Evolutionary conservation across 2,888 invertebrate genomes (phyloP).

Genomic region (Drosophila falleni): DNA sequence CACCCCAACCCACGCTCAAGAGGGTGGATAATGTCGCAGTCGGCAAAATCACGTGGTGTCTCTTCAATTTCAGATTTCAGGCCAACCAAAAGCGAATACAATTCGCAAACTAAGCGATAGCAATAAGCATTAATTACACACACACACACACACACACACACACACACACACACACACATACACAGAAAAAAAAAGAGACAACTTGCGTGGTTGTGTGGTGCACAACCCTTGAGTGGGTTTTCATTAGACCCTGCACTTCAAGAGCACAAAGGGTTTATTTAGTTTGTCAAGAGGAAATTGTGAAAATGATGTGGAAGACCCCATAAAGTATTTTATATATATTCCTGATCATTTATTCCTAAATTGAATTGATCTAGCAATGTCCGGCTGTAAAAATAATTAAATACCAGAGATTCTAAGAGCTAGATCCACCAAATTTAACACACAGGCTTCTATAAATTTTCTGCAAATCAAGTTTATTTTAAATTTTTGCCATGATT

Average conservation of each 20-base stretch:
- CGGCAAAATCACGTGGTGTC: constrained; percentile 32
- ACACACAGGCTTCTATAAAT: too few species aligned
- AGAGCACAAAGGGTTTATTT: background rate
- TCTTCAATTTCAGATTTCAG: constrained; percentile 38
- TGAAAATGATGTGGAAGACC: background rate
- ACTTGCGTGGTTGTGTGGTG: constrained; percentile 2
- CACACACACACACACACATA: background rate
- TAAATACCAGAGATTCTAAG: too few species aligned
- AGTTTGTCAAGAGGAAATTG: background rate
- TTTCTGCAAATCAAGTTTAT: too few species aligned
- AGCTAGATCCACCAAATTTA: too few species aligned
- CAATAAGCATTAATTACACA: constrained; percentile 62
- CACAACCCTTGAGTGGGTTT: constrained; percentile 28
- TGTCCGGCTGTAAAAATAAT: too few species aligned
- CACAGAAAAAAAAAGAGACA: background rate
- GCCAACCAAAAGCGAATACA: constrained; percentile 45
- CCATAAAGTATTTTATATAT: too few species aligned
- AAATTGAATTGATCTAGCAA: too few species aligned
- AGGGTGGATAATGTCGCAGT: constrained; percentile 7
- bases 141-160: constrained; percentile 14
- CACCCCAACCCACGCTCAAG: constrained; percentile 2
- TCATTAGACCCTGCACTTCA: background rate
- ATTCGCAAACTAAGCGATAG: constrained; percentile 49
- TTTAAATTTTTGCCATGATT: too few species aligned
- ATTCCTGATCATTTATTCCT: too few species aligned